A percentile compares a stretch with the other conserved stretches of the same genome.
Evolutionary conservation across 2,113 vertebrate genomes (phyloP).

Genomic region (Lepus americanus): DNA sequence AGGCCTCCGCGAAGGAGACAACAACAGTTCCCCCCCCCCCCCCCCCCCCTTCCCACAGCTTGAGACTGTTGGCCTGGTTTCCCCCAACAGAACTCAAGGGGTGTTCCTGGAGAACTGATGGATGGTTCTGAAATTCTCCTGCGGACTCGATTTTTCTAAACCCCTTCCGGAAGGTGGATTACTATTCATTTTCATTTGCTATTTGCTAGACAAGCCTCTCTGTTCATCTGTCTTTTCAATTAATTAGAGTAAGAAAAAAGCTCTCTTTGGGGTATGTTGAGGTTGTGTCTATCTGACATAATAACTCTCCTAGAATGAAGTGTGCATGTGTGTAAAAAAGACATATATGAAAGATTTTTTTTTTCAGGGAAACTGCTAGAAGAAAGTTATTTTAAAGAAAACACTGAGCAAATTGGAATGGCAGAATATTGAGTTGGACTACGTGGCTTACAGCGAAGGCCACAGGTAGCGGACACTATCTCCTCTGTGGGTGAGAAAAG

Average conservation of each 20-base stretch:
- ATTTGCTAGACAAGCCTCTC: not conserved
- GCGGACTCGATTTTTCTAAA: not conserved
- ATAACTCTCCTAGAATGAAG: not conserved
- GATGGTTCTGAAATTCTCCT: not conserved
- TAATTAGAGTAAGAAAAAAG: not conserved
- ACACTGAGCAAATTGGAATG: not conserved
- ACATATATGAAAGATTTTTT: not conserved
- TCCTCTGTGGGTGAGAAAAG: not conserved
- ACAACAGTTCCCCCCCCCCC: too few relatives aligned
- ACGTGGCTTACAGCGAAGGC: not conserved
- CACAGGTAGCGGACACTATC: not conserved
- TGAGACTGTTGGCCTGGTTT: not conserved
- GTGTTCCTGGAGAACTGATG: not conserved
- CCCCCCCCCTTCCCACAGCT: not conserved
- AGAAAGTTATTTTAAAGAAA: not conserved
- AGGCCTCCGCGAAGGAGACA: slow-evolving; percentile 31
- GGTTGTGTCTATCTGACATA: not conserved
- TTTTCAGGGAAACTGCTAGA: not conserved
- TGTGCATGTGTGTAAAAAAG: not conserved
- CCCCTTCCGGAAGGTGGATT: not conserved
- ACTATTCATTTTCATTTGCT: not conserved
- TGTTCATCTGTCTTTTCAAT: not conserved
- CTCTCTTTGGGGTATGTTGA: not conserved
- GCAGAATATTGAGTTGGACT: not conserved
- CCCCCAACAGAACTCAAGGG: not conserved